A percentile compares a stretch with the other conserved stretches of the same genome.
Evolutionary conservation across 2,888 invertebrate genomes (phyloP).

Genomic region (Nephrotoma guestfalica): DNA sequence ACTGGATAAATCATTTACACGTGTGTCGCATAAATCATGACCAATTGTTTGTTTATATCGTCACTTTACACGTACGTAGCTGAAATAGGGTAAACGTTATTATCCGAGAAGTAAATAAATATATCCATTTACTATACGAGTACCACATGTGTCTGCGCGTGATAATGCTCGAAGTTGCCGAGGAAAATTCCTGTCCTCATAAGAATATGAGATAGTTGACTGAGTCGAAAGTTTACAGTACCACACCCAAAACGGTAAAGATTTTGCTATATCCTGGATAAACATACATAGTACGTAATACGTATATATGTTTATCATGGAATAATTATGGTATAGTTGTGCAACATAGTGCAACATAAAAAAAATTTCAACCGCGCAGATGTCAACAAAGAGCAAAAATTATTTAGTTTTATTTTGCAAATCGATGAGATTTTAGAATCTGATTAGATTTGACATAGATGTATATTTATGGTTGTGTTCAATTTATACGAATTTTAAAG

Average conservation of each 20-base stretch:
- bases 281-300: background rate
- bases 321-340: background rate
- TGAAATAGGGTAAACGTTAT: background rate
- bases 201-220: background rate
- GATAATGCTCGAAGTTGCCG: background rate
- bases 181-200: background rate
- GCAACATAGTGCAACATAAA: background rate
- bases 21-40: background rate
- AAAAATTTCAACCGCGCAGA: background rate
- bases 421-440: background rate
- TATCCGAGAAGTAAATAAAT: background rate
- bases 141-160: background rate
- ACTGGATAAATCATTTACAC: background rate
- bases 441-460: background rate
- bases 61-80: background rate
- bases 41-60: background rate
- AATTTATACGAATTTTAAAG: no score
- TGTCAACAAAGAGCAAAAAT: background rate
- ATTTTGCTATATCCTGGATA: background rate
- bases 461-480: background rate
- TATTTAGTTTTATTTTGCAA: background rate
- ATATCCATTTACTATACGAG: background rate
- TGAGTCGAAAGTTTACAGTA: background rate
- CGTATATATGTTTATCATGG: background rate
- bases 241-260: background rate